Percentiles rank a stretch among this genome's conserved stretches.
These are phyloP conservation scores for Cephonodes hylas DNA, from an alignment of 2,888 invertebrate genomes.

Conservation along the genomic window DNA sequence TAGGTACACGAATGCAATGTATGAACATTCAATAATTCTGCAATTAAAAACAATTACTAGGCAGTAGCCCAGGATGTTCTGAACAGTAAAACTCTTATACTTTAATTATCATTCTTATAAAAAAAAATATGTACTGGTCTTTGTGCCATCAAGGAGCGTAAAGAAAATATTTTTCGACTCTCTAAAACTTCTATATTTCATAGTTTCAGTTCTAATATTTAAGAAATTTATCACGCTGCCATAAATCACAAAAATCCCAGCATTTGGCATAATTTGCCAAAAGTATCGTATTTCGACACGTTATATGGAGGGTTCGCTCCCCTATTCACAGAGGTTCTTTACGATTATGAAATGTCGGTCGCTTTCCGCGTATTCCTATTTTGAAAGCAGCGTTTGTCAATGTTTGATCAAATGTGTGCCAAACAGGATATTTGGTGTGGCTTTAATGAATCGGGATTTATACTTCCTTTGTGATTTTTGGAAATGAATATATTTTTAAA, in stretches of 20 bases:
- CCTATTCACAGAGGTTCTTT: constrained; percentile 6
- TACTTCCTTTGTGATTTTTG: neutral
- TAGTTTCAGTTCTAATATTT: neutral
- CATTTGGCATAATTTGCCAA: constrained; percentile 48
- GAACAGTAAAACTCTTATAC: no score
- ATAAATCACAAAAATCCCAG: constrained; percentile 31
- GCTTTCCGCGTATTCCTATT: constrained; percentile 8
- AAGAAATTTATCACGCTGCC: constrained; percentile 18
- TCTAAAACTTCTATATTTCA: no score
- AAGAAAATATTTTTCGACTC: no score
- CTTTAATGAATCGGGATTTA: neutral
- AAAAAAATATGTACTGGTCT: no score
- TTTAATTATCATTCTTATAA: no score
- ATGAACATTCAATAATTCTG: no score
- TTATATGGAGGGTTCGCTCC: constrained; percentile 13
- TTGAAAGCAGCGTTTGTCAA: neutral
- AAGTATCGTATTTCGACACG: constrained; percentile 22
- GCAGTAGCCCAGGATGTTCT: no score
- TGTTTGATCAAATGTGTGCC: constrained; percentile 8
- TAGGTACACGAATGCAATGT: no score
- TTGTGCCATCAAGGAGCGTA: no score
- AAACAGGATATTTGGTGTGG: neutral
- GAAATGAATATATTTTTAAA: neutral
- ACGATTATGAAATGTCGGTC: constrained; percentile 1
- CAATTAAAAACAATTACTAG: no score